phyloP scores from a whole-genome alignment of 2,113 vertebrate species.

The Malurus elegans region DNA sequence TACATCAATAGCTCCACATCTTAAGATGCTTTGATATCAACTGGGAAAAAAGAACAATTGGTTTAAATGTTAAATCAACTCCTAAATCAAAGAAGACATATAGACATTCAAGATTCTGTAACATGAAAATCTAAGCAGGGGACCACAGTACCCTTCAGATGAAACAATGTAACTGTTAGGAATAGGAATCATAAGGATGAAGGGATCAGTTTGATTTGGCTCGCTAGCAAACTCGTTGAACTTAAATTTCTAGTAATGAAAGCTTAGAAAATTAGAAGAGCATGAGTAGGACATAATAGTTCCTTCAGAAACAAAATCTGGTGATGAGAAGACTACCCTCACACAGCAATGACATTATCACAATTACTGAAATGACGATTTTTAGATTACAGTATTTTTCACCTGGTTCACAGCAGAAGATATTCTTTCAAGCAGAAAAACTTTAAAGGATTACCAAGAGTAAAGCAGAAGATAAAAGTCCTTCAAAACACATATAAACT shows the following conservation, averaged over 20 bases:
- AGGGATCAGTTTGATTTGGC: neutral
- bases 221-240: neutral
- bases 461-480: neutral
- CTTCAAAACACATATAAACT: accelerated
- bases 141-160: neutral
- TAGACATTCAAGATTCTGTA: neutral
- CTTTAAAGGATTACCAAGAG: neutral
- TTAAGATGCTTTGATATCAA: neutral
- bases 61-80: neutral
- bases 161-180: neutral
- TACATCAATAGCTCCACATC: neutral
- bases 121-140: neutral
- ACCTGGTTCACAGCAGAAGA: neutral
- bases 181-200: neutral
- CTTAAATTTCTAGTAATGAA: neutral
- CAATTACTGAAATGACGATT: neutral
- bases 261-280: neutral
- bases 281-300: accelerated
- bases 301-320: neutral
- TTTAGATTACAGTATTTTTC: neutral
- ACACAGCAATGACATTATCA: accelerated
- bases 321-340: neutral
- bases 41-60: neutral
- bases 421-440: neutral
- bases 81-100: neutral